Evolutionary conservation across 2,888 invertebrate species (phyloP).

Genomic region (Chaetogeoica ovagalla): DNA sequence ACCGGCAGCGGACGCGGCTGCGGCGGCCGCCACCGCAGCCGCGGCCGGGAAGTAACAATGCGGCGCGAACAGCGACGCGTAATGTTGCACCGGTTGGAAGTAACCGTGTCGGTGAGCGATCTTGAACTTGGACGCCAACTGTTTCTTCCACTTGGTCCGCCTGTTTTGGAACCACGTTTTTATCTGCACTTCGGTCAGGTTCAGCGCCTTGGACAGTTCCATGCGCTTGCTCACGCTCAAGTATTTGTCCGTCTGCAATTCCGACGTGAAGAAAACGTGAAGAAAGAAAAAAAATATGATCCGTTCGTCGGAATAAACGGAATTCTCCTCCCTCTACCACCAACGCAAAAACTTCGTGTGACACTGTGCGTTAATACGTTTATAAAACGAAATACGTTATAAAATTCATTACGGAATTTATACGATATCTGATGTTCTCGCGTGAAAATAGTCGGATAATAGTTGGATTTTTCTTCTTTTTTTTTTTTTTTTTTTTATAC

Average conservation of each 20-base stretch:
- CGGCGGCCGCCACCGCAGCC: not conserved
- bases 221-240: constrained; percentile 92
- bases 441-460: no score
- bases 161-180: constrained; percentile 97
- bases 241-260: constrained; percentile 80
- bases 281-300: no score
- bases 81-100: constrained; percentile 52
- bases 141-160: constrained; percentile 96
- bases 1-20: not conserved
- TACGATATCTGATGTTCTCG: no score
- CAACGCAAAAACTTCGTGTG: no score
- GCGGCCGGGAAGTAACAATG: constrained; percentile 44
- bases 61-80: constrained; percentile 54
- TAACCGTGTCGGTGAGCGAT: constrained; percentile 54
- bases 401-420: no score
- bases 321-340: no score
- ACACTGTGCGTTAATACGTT: no score
- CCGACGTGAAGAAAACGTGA: no score
- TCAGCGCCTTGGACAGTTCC: constrained; percentile 86
- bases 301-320: no score
- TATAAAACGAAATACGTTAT: no score
- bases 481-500: no score
- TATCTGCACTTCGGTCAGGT: constrained; percentile 91
- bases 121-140: constrained; percentile 67
- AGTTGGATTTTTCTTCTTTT: no score